A percentile compares a stretch with the other conserved stretches of the same genome.
phyloP scores from a whole-genome alignment of 1,140 invertebrate species.

The Drosophila eugracilis region DNA sequence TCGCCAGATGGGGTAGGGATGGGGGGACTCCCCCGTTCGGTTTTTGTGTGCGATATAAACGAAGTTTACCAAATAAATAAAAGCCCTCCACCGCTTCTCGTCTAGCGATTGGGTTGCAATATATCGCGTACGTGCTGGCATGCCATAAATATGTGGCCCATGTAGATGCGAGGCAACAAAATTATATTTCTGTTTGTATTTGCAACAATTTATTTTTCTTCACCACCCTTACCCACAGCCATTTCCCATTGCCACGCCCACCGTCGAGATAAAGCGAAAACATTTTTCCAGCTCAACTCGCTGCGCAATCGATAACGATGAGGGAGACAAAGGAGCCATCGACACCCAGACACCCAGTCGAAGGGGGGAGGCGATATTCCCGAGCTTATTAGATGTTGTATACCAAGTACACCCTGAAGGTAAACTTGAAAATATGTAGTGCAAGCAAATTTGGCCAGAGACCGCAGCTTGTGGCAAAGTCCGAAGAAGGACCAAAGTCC shows the following conservation, averaged over 20 bases:
- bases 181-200: slow-evolving; percentile 83
- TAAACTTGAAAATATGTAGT: slow-evolving; percentile 38
- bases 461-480: slow-evolving; percentile 31
- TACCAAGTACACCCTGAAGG: not conserved
- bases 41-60: slow-evolving; percentile 69
- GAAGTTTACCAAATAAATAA: slow-evolving; percentile 80
- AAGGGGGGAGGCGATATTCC: slow-evolving; percentile 1
- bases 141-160: slow-evolving; percentile 79
- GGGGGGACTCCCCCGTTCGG: slow-evolving; percentile 19
- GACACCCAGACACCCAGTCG: not conserved
- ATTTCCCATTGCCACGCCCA: slow-evolving; percentile 11
- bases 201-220: slow-evolving; percentile 77
- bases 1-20: slow-evolving; percentile 4
- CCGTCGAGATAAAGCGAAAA: slow-evolving; percentile 36
- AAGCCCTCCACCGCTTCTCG: slow-evolving; percentile 28
- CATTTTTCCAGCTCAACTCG: slow-evolving; percentile 53
- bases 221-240: slow-evolving; percentile 12
- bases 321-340: slow-evolving; percentile 35
- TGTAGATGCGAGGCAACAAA: slow-evolving; percentile 66
- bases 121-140: slow-evolving; percentile 83
- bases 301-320: slow-evolving; percentile 38
- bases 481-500: not conserved
- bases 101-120: slow-evolving; percentile 73
- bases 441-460: slow-evolving; percentile 19
- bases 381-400: slow-evolving; percentile 36